Evolutionary conservation across 2,888 invertebrate species (phyloP).

Genomic region (Fabriciana adippe): DNA sequence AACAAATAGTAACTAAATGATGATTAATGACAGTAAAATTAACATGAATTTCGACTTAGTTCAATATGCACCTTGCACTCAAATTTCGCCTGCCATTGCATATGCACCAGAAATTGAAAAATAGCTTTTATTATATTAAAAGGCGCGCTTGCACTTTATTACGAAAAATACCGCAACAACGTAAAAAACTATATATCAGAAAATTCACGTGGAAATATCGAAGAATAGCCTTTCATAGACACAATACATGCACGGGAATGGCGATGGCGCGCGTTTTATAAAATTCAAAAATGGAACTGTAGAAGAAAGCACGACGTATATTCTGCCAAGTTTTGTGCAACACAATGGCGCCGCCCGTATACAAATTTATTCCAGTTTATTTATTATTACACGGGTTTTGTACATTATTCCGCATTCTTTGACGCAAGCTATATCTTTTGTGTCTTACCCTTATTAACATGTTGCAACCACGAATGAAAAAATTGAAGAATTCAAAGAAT

Average conservation of each 20-base stretch:
- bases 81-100: not conserved
- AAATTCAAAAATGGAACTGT: constrained; percentile 58
- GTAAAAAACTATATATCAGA: constrained; percentile 31
- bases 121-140: constrained; percentile 18
- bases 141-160: constrained; percentile 24
- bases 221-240: constrained; percentile 49
- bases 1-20: no score
- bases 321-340: constrained; percentile 51
- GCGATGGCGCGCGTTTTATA: constrained; percentile 48
- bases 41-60: not conserved
- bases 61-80: not conserved
- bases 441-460: constrained; percentile 11
- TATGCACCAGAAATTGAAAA: constrained; percentile 10
- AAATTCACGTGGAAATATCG: constrained; percentile 49
- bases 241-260: constrained; percentile 53
- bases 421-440: constrained; percentile 19
- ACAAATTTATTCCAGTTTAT: constrained; percentile 32
- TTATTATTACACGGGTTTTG: constrained; percentile 29
- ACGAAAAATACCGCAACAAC: constrained; percentile 26
- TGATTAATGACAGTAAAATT: not conserved
- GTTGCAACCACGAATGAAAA: constrained; percentile 5
- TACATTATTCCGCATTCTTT: constrained; percentile 32
- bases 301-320: constrained; percentile 54
- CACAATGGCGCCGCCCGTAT: constrained; percentile 30
- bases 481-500: not conserved